A percentile compares a stretch with the other conserved stretches of the same genome.
These are phyloP conservation scores for Anarrhichthys ocellatus DNA, from an alignment of 2,113 vertebrate species.

Conservation along the genomic window DNA sequence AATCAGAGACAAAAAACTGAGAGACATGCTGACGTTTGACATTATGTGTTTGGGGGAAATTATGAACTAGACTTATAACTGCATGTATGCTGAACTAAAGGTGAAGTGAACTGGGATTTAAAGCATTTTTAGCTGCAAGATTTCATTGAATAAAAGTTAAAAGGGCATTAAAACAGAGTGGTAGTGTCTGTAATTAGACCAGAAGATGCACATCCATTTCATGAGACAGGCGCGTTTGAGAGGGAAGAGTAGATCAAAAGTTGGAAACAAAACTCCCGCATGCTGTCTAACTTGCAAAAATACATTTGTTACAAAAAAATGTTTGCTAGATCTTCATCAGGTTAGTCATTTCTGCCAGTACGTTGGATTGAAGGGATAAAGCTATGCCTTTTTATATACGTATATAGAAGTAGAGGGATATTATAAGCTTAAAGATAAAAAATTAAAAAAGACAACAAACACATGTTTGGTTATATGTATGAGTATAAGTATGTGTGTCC, in stretches of 20 bases:
- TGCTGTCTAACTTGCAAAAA: neutral
- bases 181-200: neutral
- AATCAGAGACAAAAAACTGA: neutral
- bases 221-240: neutral
- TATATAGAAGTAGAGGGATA: conserved; percentile 5
- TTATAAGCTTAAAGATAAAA: neutral
- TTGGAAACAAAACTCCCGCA: neutral
- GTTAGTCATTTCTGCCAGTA: neutral
- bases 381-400: neutral
- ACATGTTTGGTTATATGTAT: neutral
- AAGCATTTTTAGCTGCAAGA: neutral
- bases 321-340: neutral
- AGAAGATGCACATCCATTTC: neutral
- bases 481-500: neutral
- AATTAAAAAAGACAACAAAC: neutral
- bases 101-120: neutral
- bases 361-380: neutral
- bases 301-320: neutral
- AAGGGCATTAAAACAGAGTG: neutral
- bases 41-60: neutral
- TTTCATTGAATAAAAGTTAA: neutral
- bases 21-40: neutral
- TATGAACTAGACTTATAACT: neutral
- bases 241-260: neutral
- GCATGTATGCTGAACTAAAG: neutral